Evolutionary conservation across 2,888 invertebrate genomes (phyloP), one percentile per base, ranked within the genome.

Genomic region (Petrolisthes cinctipes): DNA sequence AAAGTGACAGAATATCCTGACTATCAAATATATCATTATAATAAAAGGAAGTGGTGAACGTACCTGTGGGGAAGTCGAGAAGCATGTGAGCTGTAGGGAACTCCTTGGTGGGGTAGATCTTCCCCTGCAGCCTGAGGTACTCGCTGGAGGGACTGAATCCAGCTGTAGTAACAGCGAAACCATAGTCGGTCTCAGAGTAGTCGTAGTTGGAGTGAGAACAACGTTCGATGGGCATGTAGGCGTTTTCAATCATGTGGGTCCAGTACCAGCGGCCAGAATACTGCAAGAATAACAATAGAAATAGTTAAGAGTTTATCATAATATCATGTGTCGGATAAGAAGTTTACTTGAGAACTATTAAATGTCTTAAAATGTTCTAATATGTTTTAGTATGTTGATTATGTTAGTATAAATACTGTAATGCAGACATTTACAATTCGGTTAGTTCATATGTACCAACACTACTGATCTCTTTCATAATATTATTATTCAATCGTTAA

Each of bases 1-100:
- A 37, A 37, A 37, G 37, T 37, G 37, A 37, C 37, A 37, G 37
- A 37, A 37, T 2, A 75, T 23, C 37, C 51, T 79, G 53, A 81
- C 37, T 37, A 11, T 23, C 23, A 20, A 3, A 76, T 20, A 20
- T 23, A 66, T 3, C 14, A n/a, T 20, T 75, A 20, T 75, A 57
- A 51, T 6, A 0, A 23, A 23, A 68, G 51, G 20, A 61, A 68
- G n/a, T 11, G 11, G 4, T 3, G 6, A 5, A 78, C 84, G 23
- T 57, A 85, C 85, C 80, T 14, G 85, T 68, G 17, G 85, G 85
- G 54, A 80, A 79, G 66, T 85, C 85, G 37, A 85, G 71, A 54
- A 85, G 80, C 85, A 85, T 85, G 71, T 85, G 85, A 23, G 80
- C 80, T 20, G 85, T 71, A 6, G 85, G 85, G 71, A 80, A 80